Conservation (phyloP, 37 sponge, comb jelly and placozoan genomes). For the Lycopodina hypogea region DNA sequence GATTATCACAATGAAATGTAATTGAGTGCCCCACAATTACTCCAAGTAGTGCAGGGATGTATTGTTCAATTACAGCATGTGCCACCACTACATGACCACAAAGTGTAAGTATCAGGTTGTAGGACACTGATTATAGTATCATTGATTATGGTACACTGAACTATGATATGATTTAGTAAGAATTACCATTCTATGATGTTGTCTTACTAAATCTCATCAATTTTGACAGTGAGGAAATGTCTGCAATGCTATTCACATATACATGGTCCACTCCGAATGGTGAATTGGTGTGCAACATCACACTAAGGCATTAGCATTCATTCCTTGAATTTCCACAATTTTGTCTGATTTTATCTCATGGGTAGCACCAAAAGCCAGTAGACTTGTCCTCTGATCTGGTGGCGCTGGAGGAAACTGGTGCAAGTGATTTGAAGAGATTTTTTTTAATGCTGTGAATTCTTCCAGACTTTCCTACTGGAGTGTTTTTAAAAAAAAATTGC, state of each 20-base stretch:
- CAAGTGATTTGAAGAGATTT: conserved; percentile 38
- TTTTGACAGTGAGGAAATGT: conserved; percentile 66
- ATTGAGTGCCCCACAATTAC: no score
- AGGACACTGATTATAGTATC: no score
- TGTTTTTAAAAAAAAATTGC: not conserved
- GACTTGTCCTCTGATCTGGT: not conserved
- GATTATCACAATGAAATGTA: no score
- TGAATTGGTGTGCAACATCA: conserved; percentile 59
- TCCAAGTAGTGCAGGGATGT: no score
- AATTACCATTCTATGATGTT: conserved; percentile 78
- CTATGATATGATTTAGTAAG: not conserved
- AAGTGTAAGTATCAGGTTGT: no score
- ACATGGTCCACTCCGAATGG: conserved; percentile 50
- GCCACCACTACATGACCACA: conserved; percentile 62
- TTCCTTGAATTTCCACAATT: conserved; percentile 56
- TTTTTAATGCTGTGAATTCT: conserved; percentile 32
- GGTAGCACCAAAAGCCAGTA: not conserved
- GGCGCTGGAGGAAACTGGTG: not conserved
- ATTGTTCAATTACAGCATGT: not conserved
- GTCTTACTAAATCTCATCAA: conserved; percentile 22
- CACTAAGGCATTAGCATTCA: conserved; percentile 72
- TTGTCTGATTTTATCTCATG: conserved; percentile 58
- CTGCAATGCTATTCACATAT: conserved; percentile 61
- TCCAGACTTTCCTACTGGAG: not conserved
- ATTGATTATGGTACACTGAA: not conserved